These are phyloP conservation scores for Thripadectes ignobilis DNA, from an alignment of 2,797 vertebrate genomes.

Conservation along the genomic window DNA sequence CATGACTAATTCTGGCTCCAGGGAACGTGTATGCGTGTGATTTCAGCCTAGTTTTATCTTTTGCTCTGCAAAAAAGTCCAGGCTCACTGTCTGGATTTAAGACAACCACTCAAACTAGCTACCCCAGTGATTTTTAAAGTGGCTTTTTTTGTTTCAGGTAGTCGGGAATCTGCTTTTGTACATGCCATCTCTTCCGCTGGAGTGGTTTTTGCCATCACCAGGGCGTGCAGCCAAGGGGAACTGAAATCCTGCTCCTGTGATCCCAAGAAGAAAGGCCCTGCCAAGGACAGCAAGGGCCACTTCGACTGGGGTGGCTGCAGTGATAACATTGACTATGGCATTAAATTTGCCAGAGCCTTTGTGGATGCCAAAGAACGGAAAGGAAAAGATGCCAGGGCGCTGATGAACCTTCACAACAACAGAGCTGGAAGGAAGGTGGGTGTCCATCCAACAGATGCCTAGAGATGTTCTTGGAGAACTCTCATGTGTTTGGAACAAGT, in stretches of 20 bases:
- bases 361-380: constrained; percentile 92
- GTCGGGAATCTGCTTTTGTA: constrained; percentile 93
- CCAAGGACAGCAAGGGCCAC: constrained; percentile 84
- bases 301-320: constrained; percentile 98
- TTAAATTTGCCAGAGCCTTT: constrained; percentile 90
- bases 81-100: not conserved
- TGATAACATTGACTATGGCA: constrained; percentile 91
- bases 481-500: not conserved
- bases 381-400: constrained; percentile 89
- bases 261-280: constrained; percentile 88
- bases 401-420: constrained; percentile 98
- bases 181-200: constrained; percentile 96
- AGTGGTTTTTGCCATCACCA: constrained; percentile 91
- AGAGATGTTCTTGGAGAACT: not conserved
- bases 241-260: constrained; percentile 94
- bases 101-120: not conserved
- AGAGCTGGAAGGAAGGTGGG: constrained; percentile 91
- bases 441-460: not conserved
- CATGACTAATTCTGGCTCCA: constrained; percentile 62
- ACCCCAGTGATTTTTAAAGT: not conserved
- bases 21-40: not conserved
- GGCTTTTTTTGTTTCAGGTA: constrained; percentile 80
- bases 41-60: constrained; percentile 54
- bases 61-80: not conserved
- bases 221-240: constrained; percentile 94